Base-by-base conservation (phyloP, 30 jellyfish, hydroid and myxozoan species). In the Turritopsis rubra region DNA sequence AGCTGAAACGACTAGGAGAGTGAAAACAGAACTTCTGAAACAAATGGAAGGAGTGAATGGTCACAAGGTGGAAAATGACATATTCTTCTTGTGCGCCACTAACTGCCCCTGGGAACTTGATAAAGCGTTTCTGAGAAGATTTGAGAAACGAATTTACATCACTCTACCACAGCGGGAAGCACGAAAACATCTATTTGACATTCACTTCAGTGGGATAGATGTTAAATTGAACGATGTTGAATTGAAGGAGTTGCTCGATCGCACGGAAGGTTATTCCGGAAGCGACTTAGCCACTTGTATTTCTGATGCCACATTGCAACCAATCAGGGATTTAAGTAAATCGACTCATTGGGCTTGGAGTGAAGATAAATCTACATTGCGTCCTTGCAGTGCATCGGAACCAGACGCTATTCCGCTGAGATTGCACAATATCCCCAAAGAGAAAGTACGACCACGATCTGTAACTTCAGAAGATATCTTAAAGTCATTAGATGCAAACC, bases 101-200 rank as follows among this genome's bases (percentile, higher is more conserved):
- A 93, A 93, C 72, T 88, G 99, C 66, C 99, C 99, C 0, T 88
- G 96, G 96, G 99, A 93, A 65, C 85, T 93, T 7, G 99, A 93
- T 76, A 85, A 96, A 0, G 99, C 99, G 22, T 93, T 93, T 65
- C 77, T 93, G 66, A 88, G 99, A 27, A 90, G 99, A 24, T 93
- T 93, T 72, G 95, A 89, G 82, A 93, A 93, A 70, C 72, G 99
- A 27, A 93, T 93, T 29, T 89, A 83, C 68, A 85, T 93, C 54
- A 91, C 99, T 23, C 81, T 93, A 26, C 99, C 99, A 21, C 95
- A 88, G 54, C 54, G 77, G 54, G 84, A 78, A 54, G 84, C 99
- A 22, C 81, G 99, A 24, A 85, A 73, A 52, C 94, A 93, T 21
- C 89, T 93, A 52, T 83, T 93, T 83, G 53, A 60, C 8, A 85